Base-by-base conservation (phyloP, 2,888 invertebrate species). In the Phaedon cochleariae region DNA sequence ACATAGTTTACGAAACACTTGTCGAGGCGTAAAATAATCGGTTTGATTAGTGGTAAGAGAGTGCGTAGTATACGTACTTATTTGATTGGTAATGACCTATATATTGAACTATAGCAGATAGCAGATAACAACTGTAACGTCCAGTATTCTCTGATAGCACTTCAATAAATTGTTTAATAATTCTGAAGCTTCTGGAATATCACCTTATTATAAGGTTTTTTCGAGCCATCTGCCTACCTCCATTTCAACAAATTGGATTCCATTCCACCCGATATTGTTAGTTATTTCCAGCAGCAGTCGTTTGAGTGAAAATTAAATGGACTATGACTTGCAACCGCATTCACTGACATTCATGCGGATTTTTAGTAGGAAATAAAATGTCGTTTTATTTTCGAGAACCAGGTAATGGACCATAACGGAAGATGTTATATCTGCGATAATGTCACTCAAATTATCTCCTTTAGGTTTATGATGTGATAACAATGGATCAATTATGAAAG, bases 241-340 rank as follows among this genome's bases (percentile, higher is more conserved):
- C 41, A 41, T 41, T 41, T 41, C 41, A 1, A 10, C 41, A 41
- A 41, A 41, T 41, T 41, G 41, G 41, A 41, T 41, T 15, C 41
- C 15, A 10, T 6, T 41, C 9, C 15, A 41, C n/a, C 9, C 26
- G 57, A 17, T 45, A 57, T 45, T 41, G 57, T 57, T 45, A 57
- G 45, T 26, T 29, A 57, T 57, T 45, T 45, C 29, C 45, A 57
- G 29, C 45, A 41, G 41, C 41, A 41, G 41, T 41, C 41, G 15
- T n/a, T 29, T 4, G 45, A 57, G 41, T 57, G 57, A 26, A 45
- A 57, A 57, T 57, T 57, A 57, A 57, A 57, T 57, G 57, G 57
- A 57, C 37, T 57, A 57, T 57, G 57, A 57, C 57, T 57, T 57
- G 57, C 57, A 57, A 29, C 45, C 17, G 17, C 26, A 57, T 57